Evolutionary conservation across 2,888 invertebrate species (phyloP).

Genomic region (Parnassius orleans): DNA sequence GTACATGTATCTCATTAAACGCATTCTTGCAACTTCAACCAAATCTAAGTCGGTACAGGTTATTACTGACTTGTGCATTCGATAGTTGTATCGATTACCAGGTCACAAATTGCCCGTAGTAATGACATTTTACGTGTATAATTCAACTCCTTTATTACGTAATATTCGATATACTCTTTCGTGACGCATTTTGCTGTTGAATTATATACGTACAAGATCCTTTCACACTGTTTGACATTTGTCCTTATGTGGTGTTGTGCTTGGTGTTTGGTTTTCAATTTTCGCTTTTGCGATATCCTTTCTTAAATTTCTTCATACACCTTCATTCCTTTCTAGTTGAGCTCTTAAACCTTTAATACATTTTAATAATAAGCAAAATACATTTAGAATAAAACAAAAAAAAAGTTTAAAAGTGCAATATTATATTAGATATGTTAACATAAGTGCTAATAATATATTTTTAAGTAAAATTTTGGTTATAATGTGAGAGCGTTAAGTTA

Average conservation of each 20-base stretch:
- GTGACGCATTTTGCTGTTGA: neutral
- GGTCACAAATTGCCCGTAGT: neutral
- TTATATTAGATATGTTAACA: no score
- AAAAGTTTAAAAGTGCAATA: no score
- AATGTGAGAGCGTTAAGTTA: no score
- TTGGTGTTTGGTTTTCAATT: slow-evolving; percentile 21
- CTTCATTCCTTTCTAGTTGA: neutral
- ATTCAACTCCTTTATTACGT: neutral
- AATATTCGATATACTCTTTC: neutral
- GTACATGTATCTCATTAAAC: neutral
- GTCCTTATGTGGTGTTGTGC: slow-evolving; percentile 14
- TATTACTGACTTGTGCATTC: slow-evolving; percentile 13
- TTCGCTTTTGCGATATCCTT: slow-evolving; percentile 19
- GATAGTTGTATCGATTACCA: slow-evolving; percentile 8
- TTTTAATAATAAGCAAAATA: no score
- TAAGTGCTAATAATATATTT: no score
- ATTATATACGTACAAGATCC: slow-evolving; percentile 4
- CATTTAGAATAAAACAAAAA: no score
- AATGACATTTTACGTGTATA: slow-evolving; percentile 12
- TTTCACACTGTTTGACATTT: slow-evolving; percentile 17
- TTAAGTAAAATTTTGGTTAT: no score
- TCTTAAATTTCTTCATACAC: slow-evolving; percentile 9
- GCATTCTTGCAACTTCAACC: neutral
- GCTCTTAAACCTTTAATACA: no score
- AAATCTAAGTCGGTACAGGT: neutral